phyloP scores from a whole-genome alignment of 2,888 invertebrate species.

The Platycheirus rosarum region DNA sequence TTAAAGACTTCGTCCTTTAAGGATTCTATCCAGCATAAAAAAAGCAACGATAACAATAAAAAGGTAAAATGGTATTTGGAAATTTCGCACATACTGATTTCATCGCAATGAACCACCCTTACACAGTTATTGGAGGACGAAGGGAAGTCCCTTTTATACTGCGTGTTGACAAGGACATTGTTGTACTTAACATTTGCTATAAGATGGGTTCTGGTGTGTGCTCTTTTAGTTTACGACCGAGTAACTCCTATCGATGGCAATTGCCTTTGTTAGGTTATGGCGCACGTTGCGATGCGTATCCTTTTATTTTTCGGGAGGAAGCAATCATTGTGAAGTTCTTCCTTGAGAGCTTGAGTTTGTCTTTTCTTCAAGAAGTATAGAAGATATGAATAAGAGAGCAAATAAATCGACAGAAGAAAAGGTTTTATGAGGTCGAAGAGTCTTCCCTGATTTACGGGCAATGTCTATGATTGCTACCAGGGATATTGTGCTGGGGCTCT shows the following conservation, averaged over 20 bases:
- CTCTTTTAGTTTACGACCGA: constrained; percentile 69
- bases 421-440: constrained; percentile 47
- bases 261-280: constrained; percentile 71
- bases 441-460: constrained; percentile 59
- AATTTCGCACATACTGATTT: constrained; percentile 69
- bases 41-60: constrained; percentile 37
- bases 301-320: constrained; percentile 3
- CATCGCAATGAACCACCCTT: constrained; percentile 50
- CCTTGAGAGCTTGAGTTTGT: constrained; percentile 1
- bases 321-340: background rate
- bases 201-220: constrained; percentile 21
- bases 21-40: constrained; percentile 10
- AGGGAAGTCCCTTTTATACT: constrained; percentile 35
- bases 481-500: constrained; percentile 36
- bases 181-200: constrained; percentile 27
- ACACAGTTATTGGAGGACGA: background rate
- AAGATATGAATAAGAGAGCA: constrained; percentile 2
- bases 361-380: constrained; percentile 2
- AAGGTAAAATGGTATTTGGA: constrained; percentile 58
- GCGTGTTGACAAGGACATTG: constrained; percentile 65
- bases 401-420: constrained; percentile 23
- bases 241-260: constrained; percentile 62
- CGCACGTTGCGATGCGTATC: constrained; percentile 57
- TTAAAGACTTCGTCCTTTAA: constrained; percentile 32
- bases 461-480: constrained; percentile 34